phyloP scores from a whole-genome alignment of 2,797 vertebrate species.

The Hypotaenidia okinawae region DNA sequence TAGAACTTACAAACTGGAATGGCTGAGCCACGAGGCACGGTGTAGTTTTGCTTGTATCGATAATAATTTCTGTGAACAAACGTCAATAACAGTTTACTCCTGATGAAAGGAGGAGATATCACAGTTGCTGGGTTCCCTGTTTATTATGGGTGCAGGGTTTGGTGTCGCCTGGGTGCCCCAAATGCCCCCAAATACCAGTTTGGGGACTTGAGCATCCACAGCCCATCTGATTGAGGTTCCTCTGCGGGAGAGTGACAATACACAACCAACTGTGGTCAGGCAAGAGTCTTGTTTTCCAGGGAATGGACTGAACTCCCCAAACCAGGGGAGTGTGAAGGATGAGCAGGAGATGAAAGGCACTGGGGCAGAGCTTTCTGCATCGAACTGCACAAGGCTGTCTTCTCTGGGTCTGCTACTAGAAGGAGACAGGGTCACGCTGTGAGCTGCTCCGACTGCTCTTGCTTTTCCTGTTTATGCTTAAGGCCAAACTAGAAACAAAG shows the following conservation, averaged over 20 bases:
- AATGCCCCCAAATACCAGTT: not conserved
- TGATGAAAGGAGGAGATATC: not conserved
- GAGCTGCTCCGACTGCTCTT: conserved; percentile 1
- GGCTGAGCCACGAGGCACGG: not conserved
- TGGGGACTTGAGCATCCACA: rapidly evolving
- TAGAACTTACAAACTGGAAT: conserved; percentile 12
- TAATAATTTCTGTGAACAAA: conserved; percentile 23
- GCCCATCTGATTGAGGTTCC: not conserved
- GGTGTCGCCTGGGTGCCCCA: not conserved
- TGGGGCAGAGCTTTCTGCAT: not conserved
- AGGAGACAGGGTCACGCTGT: not conserved
- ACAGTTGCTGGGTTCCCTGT: not conserved
- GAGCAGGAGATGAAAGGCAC: not conserved
- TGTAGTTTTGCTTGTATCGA: not conserved
- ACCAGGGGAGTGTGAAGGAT: not conserved
- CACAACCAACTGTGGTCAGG: rapidly evolving
- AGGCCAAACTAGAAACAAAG: conserved; percentile 44
- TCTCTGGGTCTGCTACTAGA: not conserved
- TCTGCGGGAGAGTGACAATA: not conserved
- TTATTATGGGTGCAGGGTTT: not conserved
- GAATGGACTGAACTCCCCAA: not conserved
- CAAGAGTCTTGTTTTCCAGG: not conserved
- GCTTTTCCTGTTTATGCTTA: conserved; percentile 57
- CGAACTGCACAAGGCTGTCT: not conserved
- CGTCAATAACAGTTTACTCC: not conserved